A percentile compares a stretch with the other conserved stretches of the same genome.
phyloP scores from a whole-genome alignment of 2,888 invertebrate species.

The Dimorphilus gyrociliatus region DNA sequence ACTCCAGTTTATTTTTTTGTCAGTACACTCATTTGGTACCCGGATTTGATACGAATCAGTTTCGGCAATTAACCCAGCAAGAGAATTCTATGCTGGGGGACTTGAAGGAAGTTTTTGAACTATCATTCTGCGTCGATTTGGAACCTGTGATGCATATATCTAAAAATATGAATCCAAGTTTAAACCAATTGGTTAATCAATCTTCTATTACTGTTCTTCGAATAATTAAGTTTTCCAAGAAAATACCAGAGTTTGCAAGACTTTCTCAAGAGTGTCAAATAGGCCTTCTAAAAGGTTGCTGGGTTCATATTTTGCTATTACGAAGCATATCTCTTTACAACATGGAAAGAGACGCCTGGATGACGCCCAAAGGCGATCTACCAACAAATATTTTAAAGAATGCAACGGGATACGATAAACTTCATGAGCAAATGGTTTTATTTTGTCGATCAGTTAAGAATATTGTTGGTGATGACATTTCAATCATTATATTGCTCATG shows the following conservation, averaged over 20 bases:
- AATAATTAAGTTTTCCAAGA: constrained; percentile 47
- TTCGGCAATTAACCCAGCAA: constrained; percentile 7
- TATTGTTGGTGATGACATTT: constrained; percentile 57
- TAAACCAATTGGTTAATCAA: constrained; percentile 49
- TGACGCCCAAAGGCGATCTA: constrained; percentile 49
- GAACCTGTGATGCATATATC: constrained; percentile 15
- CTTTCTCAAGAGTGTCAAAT: constrained; percentile 89
- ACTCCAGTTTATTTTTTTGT: too few species aligned
- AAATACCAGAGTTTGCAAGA: constrained; percentile 60
- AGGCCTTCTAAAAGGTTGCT: constrained; percentile 57
- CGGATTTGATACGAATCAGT: too few species aligned
- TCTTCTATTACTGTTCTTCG: constrained; percentile 73
- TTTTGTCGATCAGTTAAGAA: constrained; percentile 28
- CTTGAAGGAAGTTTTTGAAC: constrained; percentile 12
- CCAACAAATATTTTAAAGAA: constrained; percentile 76
- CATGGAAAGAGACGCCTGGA: constrained; percentile 72
- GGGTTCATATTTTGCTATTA: constrained; percentile 51
- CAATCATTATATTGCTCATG: constrained; percentile 72
- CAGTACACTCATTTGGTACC: too few species aligned
- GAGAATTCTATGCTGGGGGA: constrained; percentile 9
- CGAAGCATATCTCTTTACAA: constrained; percentile 82
- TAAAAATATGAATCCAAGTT: too few species aligned
- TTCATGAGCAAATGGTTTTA: constrained; percentile 29
- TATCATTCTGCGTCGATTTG: constrained; percentile 14
- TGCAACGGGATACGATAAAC: constrained; percentile 46